Evolutionary conservation across 2,888 invertebrate genomes (phyloP), one percentile per base, ranked within the genome.

Genomic region (Imbricaverruca yamaguchii): DNA sequence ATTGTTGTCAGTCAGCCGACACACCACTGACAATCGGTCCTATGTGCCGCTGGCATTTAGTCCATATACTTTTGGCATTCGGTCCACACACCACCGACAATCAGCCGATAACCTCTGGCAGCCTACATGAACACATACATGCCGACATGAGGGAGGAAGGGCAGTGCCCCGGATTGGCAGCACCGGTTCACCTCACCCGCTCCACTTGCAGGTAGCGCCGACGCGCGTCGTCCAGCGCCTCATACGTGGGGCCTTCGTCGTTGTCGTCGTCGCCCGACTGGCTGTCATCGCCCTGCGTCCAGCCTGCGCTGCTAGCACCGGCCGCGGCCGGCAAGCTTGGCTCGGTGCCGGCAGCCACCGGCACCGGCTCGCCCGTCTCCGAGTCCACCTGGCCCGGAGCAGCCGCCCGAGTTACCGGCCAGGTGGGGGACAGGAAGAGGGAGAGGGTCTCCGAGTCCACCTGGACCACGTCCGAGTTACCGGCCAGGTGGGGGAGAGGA

Each of bases 331-430:
- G 74, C 25, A 13, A 0, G 39, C 0, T 8, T 1, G 69, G 12
- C 59, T 59, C 59, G 39, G 39, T 10, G 69, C 13, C 69, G 39
- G 9, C 53, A 3, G 39, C 39, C 69, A 23, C 15, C 74, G 53
- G 53, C 74, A 74, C 74, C 74, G 10, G 8, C 74, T 74, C 74
- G 74, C 74, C 74, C 53, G 74, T 74, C 74, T 74, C 74, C 39
- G 39, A 25, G 53, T 74, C 74, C 18, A 74, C 53, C 15, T 25
- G 18, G 39, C 74, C 74, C 18, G 39, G 65, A 23, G 21, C 65
- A 67, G 9, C 18, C 8, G 8, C 74, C 74, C 74, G 74, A 53
- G 74, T 74, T 53, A 74, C 74, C 74, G 74, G 53, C 13, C 15
- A 39, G 21, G 25, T 13, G 23, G 7, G 69, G 13, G 9, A 12